Base-by-base conservation (phyloP, 2,888 invertebrate genomes). In the Cosmia trapezina region DNA sequence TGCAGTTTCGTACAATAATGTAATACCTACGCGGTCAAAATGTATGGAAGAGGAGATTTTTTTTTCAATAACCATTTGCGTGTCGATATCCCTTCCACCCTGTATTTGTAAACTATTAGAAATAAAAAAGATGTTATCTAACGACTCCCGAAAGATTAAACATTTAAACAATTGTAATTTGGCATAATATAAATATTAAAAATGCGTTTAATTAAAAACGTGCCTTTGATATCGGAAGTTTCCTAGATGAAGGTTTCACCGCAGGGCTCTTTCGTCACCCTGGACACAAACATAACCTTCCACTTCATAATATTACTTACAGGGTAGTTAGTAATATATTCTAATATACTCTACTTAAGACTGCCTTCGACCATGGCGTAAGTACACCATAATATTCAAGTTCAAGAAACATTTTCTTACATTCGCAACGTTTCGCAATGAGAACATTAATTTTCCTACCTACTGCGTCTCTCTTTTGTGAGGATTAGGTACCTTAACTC, bases 311-410 rank as follows among this genome's bases (percentile, higher is more conserved):
- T 4, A 54, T 28, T 43, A 49, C n/a, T 54, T 12, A 9, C 0
- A 28, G 12, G 45, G 45, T 53, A 22, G n/a, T 74, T 28, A 75
- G 9, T 64, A 37, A 5, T 37, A 37, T 66, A 37, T 41, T 28
- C 28, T 69, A 7, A 37, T 43, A 51, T 12, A 28, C 28, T 19
- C 8, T 28, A 28, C 45, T 12, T 43, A 6, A 28, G n/a, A 51
- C 17, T n/a, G 17, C n/a, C 14, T 28, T 43, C 43, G 8, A 41
- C 22, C 19, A 11, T 28, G 47, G 41, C 22, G 11, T 28, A 11
- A 67, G 41, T 67, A 28, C 45, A 22, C 22, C 65, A 19, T 22
- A 37, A 47, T 66, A 57, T n/a, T 12, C 45, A 12, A 19, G 22
- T 19, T 19, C 37, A 19, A 22, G 14, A 28, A 65, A 43, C 7